phyloP scores from a whole-genome alignment of 1,140 invertebrate genomes.

The Anoplophora glabripennis region DNA sequence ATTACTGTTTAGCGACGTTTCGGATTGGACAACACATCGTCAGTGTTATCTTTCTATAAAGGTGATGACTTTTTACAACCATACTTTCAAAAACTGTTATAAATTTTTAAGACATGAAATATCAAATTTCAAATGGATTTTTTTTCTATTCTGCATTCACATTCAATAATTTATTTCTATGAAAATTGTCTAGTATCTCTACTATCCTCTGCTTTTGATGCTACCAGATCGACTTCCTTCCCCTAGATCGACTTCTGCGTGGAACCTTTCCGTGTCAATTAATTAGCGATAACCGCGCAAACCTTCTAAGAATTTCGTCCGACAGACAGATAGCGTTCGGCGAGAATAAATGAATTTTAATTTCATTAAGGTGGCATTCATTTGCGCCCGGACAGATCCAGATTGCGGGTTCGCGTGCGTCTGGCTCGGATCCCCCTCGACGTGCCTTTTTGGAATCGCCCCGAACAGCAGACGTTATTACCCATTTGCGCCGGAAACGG shows the following conservation, averaged over 20 bases:
- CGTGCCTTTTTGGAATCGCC: slow-evolving; percentile 18
- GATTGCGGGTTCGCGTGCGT: slow-evolving; percentile 39
- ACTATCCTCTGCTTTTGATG: too few relatives aligned
- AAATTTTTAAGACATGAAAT: too few relatives aligned
- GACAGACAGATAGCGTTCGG: slow-evolving; percentile 35
- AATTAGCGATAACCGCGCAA: slow-evolving; percentile 11
- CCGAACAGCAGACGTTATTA: not conserved
- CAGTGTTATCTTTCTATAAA: too few relatives aligned
- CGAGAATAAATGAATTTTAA: slow-evolving; percentile 43
- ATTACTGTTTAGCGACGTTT: too few relatives aligned
- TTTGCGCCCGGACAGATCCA: slow-evolving; percentile 38
- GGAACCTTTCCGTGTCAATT: slow-evolving; percentile 9
- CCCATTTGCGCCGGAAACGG: too few relatives aligned
- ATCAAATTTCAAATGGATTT: too few relatives aligned
- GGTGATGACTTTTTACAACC: too few relatives aligned
- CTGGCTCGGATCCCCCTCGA: not conserved
- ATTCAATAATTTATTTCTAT: too few relatives aligned
- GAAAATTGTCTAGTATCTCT: too few relatives aligned
- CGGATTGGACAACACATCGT: too few relatives aligned
- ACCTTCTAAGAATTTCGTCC: slow-evolving; percentile 15
- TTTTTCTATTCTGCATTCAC: too few relatives aligned
- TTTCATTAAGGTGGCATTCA: slow-evolving; percentile 41
- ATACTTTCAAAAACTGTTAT: too few relatives aligned
- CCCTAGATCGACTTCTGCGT: slow-evolving; percentile 1
- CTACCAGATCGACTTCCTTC: not conserved